Percentiles rank a stretch among this genome's conserved stretches.
These are phyloP conservation scores for Zalophus californianus DNA, from an alignment of 2,797 vertebrate species.

Conservation along the genomic window DNA sequence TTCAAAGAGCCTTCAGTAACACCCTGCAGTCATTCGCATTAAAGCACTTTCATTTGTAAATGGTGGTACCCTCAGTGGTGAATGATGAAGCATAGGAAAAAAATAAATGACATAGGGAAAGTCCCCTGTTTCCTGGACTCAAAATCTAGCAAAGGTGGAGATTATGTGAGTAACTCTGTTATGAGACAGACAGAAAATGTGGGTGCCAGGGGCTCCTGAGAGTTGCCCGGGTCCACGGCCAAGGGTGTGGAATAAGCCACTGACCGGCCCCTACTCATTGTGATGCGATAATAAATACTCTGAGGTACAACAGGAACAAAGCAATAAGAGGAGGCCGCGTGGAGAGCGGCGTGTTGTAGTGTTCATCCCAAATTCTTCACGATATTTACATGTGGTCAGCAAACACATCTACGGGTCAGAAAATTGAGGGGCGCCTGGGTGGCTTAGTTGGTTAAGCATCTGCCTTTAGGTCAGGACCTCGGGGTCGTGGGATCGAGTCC, in stretches of 20 bases:
- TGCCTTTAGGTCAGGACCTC: neutral
- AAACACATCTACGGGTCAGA: neutral
- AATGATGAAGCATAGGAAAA: neutral
- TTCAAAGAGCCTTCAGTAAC: neutral
- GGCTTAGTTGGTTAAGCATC: neutral
- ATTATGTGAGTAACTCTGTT: rapidly evolving
- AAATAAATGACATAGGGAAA: neutral
- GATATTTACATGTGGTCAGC: neutral
- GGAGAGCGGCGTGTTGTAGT: rapidly evolving
- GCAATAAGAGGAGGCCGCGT: rapidly evolving
- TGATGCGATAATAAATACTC: neutral
- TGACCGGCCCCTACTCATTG: rapidly evolving
- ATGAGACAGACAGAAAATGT: rapidly evolving
- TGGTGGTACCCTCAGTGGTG: rapidly evolving
- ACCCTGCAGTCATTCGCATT: rapidly evolving
- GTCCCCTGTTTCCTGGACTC: neutral
- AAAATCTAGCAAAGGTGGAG: rapidly evolving
- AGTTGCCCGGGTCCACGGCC: rapidly evolving
- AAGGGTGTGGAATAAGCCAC: rapidly evolving
- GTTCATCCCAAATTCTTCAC: neutral
- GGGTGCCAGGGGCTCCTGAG: rapidly evolving
- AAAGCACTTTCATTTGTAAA: neutral
- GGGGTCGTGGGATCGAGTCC: neutral
- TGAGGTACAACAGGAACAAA: rapidly evolving
- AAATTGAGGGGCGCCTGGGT: neutral